Evolutionary conservation across 2,888 invertebrate genomes (phyloP).

Genomic region (Galerucella pusilla): DNA sequence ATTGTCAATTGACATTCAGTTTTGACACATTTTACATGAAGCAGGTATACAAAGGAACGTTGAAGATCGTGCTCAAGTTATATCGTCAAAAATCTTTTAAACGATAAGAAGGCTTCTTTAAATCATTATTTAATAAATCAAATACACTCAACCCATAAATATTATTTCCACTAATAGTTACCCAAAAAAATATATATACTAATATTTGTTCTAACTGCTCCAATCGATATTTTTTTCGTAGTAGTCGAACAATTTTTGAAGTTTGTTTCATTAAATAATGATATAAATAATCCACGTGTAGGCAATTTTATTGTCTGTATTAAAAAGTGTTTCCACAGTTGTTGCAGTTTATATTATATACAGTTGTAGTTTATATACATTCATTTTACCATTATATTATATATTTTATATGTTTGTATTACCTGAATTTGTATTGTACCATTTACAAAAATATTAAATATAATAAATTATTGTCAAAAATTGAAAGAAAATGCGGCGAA

Average conservation of each 20-base stretch:
- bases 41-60: no score
- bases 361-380: conserved; percentile 51
- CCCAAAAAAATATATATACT: not conserved
- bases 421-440: conserved; percentile 43
- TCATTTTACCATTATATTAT: conserved; percentile 50
- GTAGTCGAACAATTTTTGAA: not conserved
- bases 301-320: conserved; percentile 39
- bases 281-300: not conserved
- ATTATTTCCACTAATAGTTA: not conserved
- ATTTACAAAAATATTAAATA: conserved; percentile 40
- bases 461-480: conserved; percentile 38
- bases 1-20: no score
- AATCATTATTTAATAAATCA: conserved; percentile 12
- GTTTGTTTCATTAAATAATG: conserved; percentile 13
- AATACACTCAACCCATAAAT: not conserved
- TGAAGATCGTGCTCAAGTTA: no score
- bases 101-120: not conserved
- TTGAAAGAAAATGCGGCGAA: not conserved
- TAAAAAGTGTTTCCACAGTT: conserved; percentile 38
- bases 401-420: conserved; percentile 54
- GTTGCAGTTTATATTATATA: conserved; percentile 45
- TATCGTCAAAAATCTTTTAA: no score
- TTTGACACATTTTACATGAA: no score
- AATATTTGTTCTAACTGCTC: no score
- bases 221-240: no score